Evolutionary conservation across 2,797 vertebrate genomes (phyloP), one percentile per base, ranked within the genome.

Genomic region (Labeo calbasu): DNA sequence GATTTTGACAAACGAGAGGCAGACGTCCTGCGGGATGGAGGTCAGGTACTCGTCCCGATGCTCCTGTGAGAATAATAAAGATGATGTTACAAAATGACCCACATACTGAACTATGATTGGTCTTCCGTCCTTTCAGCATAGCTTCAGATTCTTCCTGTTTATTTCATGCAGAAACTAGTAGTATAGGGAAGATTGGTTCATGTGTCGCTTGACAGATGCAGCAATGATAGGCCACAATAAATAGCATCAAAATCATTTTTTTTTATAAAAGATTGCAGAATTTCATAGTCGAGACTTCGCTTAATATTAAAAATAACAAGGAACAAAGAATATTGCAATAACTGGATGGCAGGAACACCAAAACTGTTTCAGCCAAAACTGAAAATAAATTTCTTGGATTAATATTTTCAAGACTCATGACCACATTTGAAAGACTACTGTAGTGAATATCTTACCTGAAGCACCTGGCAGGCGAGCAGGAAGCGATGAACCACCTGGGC

Each of bases 1-100:
- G 92, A 99, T 99, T 94, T 97, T 99, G 92, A 99, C 96, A 89
- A 98, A 99, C 0, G 98, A 99, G 82, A 93, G 90, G 91, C 98
- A 99, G 87, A 99, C 98, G 3, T 97, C 97, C 88, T 93, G 96
- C n/a, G 98, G 96, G 86, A 99, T 95, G 83, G 95, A 94, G 50
- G 94, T 94, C 88, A 99, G 92, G 40, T 98, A 94, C 84, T 96
- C 96, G 77, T 99, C 97, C 90, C 94, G 97, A 89, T 99, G 96
- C 90, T 99, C 98, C 98, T 99, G 90, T 25, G 81, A 68, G 2
- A 89, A 53, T 82, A 87, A 85, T 53, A 0, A 40, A 65, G 19
- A 28, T 53, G 25, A 43, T 7, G 12, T 80, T 9, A 69, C 15
- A 15, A 21, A 75, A 8, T 21, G 23, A 57, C 4, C 2, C 23